Percentiles rank a stretch among this genome's conserved stretches.
Conservation (phyloP, 1,140 invertebrate genomes). For the Myzus persicae region DNA sequence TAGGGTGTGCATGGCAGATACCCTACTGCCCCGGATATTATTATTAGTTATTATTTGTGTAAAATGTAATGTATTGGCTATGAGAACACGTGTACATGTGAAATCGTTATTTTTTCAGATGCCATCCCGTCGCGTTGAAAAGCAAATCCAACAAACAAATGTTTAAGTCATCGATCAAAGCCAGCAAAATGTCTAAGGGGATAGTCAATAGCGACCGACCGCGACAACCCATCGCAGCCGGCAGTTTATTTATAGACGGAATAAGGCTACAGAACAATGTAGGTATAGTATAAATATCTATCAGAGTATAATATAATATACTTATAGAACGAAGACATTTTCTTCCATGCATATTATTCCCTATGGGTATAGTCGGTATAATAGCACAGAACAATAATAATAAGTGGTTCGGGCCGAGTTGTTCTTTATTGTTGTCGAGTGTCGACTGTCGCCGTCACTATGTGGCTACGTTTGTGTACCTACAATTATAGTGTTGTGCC, state of each 20-base stretch:
- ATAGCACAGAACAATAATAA: no score
- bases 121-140: conserved; percentile 19
- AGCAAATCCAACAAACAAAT: conserved; percentile 49
- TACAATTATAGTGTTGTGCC: background rate
- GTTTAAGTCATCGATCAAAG: conserved; percentile 48
- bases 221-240: background rate
- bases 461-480: background rate
- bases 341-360: background rate
- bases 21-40: background rate
- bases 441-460: no score
- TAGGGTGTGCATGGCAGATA: no score
- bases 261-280: background rate
- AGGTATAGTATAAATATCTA: conserved; percentile 33
- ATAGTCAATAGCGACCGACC: background rate
- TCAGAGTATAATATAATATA: background rate
- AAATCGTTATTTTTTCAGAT: background rate
- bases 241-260: background rate
- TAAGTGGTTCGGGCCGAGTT: background rate
- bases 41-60: background rate
- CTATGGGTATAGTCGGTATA: no score
- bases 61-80: background rate
- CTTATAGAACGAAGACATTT: background rate
- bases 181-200: conserved; percentile 28
- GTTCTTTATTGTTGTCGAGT: background rate
- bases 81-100: background rate